Evolutionary conservation across 37 sponge, comb jelly and placozoan species (phyloP).

Genomic region (Hexactinellida sp.): DNA sequence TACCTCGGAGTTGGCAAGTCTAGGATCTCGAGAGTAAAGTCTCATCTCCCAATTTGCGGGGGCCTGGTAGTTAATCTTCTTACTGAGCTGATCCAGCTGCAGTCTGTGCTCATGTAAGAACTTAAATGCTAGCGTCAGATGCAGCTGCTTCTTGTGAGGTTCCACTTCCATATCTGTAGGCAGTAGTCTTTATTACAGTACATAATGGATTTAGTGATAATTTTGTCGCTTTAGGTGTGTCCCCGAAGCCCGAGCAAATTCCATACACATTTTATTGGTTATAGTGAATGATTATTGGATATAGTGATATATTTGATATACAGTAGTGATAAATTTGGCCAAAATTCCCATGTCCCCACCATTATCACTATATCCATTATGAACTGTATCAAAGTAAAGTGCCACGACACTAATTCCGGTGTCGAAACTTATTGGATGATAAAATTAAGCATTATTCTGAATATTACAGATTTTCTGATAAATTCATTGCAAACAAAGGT

Average conservation of each 20-base stretch:
- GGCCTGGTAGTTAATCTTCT: slow-evolving; percentile 47
- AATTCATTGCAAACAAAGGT: no score
- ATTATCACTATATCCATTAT: no score
- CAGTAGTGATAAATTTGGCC: background rate
- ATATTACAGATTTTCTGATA: no score
- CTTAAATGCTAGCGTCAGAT: slow-evolving; percentile 72
- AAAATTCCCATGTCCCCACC: background rate
- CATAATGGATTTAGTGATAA: no score
- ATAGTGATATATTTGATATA: no score
- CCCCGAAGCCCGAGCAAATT: no score
- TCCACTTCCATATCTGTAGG: slow-evolving; percentile 41
- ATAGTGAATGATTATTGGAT: no score
- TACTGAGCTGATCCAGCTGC: slow-evolving; percentile 46
- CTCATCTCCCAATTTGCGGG: slow-evolving; percentile 71
- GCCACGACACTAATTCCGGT: no score
- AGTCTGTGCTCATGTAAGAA: slow-evolving; percentile 49
- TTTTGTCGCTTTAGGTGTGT: no score
- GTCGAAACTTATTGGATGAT: no score
- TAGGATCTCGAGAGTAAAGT: slow-evolving; percentile 60
- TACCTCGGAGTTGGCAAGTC: slow-evolving; percentile 54
- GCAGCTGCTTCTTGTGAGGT: slow-evolving; percentile 67
- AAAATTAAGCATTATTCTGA: no score
- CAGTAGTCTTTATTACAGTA: background rate
- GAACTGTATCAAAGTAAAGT: no score
- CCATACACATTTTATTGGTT: background rate